Conservation (phyloP, 2,113 vertebrate species). For the Eidolon helvum region DNA sequence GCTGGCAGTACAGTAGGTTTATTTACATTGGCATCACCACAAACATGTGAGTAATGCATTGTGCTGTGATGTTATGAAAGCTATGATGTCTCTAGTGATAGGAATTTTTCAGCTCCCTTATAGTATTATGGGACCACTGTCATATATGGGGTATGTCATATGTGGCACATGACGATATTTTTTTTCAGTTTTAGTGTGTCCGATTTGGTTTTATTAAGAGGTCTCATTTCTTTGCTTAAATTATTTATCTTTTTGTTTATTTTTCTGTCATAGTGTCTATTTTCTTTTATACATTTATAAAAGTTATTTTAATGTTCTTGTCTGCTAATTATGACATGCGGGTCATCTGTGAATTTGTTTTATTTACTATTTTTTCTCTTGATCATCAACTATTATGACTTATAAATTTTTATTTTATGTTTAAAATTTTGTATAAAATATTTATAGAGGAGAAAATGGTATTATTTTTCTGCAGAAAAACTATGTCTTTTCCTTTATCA, state of each 20-base stretch:
- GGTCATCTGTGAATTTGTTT: neutral
- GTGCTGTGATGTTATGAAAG: neutral
- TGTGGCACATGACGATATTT: neutral
- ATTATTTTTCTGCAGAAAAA: slow-evolving; percentile 11
- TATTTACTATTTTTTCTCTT: neutral
- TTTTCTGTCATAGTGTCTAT: neutral
- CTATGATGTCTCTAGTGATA: neutral
- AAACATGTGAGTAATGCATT: neutral
- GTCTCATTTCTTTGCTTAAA: neutral
- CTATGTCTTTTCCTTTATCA: neutral
- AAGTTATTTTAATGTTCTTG: neutral
- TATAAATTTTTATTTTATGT: neutral
- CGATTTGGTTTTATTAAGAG: neutral
- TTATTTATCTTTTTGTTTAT: neutral
- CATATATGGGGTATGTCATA: neutral
- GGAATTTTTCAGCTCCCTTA: neutral
- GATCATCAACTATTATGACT: neutral
- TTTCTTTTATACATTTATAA: neutral
- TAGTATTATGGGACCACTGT: neutral
- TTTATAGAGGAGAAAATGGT: neutral
- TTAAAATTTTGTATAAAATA: neutral
- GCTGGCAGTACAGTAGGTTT: neutral
- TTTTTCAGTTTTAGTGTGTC: neutral
- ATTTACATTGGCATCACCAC: neutral
- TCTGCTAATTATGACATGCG: neutral